Evolutionary conservation across 92 coral and sea anemone species (phyloP).

Genomic region (Pocillopora meandrina): DNA sequence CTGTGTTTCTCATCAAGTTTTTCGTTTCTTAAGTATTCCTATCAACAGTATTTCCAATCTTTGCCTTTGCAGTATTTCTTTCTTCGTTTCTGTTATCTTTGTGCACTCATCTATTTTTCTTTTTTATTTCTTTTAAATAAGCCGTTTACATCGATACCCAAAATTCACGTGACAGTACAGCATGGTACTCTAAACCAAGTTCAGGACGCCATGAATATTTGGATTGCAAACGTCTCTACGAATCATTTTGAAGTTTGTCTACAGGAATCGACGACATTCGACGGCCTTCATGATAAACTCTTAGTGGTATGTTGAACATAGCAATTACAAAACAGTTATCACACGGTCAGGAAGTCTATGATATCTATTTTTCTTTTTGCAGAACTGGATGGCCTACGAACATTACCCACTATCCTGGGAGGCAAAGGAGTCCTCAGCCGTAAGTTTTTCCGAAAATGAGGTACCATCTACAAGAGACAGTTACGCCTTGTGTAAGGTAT

Average conservation of each 20-base stretch:
- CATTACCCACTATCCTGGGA: background rate
- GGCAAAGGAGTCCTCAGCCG: background rate
- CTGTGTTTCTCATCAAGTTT: background rate
- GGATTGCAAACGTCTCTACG: constrained; percentile 23
- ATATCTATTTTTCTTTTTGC: background rate
- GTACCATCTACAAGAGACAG: background rate
- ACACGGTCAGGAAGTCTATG: background rate
- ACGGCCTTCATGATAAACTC: constrained; percentile 29
- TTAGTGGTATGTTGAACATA: constrained; percentile 4
- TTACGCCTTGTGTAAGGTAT: constrained; percentile 5
- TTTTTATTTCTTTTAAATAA: background rate
- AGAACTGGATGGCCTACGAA: constrained; percentile 25
- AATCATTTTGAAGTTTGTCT: constrained; percentile 43
- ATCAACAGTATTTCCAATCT: background rate
- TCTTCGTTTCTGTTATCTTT: background rate
- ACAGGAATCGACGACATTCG: constrained; percentile 27
- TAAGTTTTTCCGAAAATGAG: background rate
- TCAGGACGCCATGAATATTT: constrained; percentile 18
- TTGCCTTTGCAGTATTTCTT: background rate
- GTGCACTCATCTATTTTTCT: no score
- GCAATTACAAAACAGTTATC: background rate
- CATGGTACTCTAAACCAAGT: constrained; percentile 6
- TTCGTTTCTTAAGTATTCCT: no score
- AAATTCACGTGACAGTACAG: background rate
- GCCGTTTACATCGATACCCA: constrained; percentile 1